Evolutionary conservation across 2,797 vertebrate genomes (phyloP).

Genomic region (Coregonus sp.): DNA sequence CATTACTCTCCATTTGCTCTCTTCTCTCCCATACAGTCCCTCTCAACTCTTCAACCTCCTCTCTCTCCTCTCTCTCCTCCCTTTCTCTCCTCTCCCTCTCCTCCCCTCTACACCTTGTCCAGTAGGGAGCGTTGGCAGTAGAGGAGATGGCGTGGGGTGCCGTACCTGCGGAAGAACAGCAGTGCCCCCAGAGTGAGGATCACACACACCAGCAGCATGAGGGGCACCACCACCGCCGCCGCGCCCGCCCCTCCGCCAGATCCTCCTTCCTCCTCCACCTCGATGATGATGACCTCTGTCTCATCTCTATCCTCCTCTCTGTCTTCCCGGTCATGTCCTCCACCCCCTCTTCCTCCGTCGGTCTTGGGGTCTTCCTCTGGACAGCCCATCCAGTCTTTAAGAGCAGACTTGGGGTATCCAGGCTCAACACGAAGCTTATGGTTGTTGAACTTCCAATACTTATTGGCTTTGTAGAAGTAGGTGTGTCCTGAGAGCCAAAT

Average conservation of each 20-base stretch:
- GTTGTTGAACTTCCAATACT: slow-evolving; percentile 94
- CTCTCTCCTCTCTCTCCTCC: neutral
- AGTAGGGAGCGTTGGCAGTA: slow-evolving; percentile 86
- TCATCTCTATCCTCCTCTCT: slow-evolving; percentile 24
- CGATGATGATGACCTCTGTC: slow-evolving; percentile 14
- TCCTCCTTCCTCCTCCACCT: slow-evolving; percentile 11
- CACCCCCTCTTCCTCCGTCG: slow-evolving; percentile 64
- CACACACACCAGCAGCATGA: slow-evolving; percentile 84
- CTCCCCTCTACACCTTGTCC: slow-evolving; percentile 77
- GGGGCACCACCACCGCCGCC: slow-evolving; percentile 78
- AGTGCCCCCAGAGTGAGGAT: slow-evolving; percentile 81
- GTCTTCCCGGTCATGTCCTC: slow-evolving; percentile 30
- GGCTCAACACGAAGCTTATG: slow-evolving; percentile 88
- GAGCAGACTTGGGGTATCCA: slow-evolving; percentile 87
- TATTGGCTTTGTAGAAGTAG: slow-evolving; percentile 93
- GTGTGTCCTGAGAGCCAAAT: slow-evolving; percentile 77
- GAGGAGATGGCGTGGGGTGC: slow-evolving; percentile 87
- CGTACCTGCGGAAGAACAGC: slow-evolving; percentile 86
- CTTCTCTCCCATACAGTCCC: slow-evolving; percentile 31
- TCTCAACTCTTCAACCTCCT: slow-evolving; percentile 23
- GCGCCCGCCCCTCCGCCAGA: slow-evolving; percentile 53
- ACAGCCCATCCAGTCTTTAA: slow-evolving; percentile 89
- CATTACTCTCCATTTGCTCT: slow-evolving; percentile 31
- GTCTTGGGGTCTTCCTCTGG: slow-evolving; percentile 79
- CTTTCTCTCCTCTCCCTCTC: slow-evolving; percentile 8